A percentile compares a stretch with the other conserved stretches of the same genome.
Evolutionary conservation across 1,140 invertebrate species (phyloP).

Genomic region (Papilio polytes): DNA sequence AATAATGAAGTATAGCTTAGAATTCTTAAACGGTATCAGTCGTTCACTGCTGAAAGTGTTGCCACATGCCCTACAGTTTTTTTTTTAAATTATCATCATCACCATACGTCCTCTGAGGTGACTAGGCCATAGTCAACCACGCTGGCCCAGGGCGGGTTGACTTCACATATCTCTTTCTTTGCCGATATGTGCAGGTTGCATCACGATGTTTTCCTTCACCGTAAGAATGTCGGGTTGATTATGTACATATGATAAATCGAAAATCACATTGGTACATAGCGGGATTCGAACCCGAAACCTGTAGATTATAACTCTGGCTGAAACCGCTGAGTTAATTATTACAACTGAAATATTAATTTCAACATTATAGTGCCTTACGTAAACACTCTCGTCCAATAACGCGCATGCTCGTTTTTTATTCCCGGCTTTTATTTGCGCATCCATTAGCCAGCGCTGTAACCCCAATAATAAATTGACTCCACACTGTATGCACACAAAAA

Average conservation of each 20-base stretch:
- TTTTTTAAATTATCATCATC: neutral
- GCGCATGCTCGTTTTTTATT: neutral
- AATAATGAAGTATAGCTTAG: neutral
- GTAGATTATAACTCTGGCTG: too few relatives aligned
- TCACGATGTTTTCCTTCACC: too few relatives aligned
- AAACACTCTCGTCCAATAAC: neutral
- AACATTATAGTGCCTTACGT: constrained; percentile 6
- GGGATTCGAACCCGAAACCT: too few relatives aligned
- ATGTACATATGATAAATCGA: too few relatives aligned
- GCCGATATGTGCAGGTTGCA: too few relatives aligned
- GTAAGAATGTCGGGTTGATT: too few relatives aligned
- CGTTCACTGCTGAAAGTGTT: neutral
- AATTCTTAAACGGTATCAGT: neutral
- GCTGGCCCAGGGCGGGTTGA: too few relatives aligned
- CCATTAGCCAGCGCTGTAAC: neutral
- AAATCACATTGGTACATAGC: too few relatives aligned
- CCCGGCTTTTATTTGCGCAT: neutral
- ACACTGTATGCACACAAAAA: neutral
- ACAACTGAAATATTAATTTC: neutral
- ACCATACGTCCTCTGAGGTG: too few relatives aligned
- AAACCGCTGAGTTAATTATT: neutral
- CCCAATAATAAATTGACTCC: neutral
- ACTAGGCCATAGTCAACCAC: too few relatives aligned
- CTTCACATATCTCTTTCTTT: too few relatives aligned
- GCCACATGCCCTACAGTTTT: neutral